Base-by-base conservation (phyloP, 2,888 invertebrate species). In the Pseudococcus longispinus region DNA sequence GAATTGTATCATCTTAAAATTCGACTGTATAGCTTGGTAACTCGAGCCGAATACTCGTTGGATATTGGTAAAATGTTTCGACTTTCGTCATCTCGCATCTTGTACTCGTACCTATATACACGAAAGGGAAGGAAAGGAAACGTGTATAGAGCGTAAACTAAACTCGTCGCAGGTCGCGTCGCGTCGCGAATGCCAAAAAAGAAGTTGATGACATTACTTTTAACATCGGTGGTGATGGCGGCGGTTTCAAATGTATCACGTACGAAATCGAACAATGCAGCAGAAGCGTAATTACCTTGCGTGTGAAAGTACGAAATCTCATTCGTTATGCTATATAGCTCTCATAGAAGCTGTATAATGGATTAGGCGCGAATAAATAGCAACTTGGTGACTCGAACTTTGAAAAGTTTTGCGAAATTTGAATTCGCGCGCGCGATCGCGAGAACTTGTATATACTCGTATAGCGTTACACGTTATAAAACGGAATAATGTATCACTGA, bases 331-430 rank as follows among this genome's bases (percentile, higher is more conserved):
- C 77, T 80, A 20, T 42, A 80, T 37, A 42, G 77, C 77, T 42
- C 37, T 29, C 29, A 42, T 23, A 80, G 42, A 42, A 80, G 20
- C 77, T 20, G 77, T 42, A 80, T 80, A 80, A 80, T 80, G 77
- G 77, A 80, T 80, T 80, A 80, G 77, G 37, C 37, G 77, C 77
- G 77, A 42, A 80, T 80, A 80, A 80, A 42, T 80, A 80, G 26
- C 8, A 80, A 80, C 77, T 80, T 80, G 42, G 77, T 42, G 42
- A 70, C 70, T 70, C 29, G 70, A 80, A 80, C 20, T 80, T 80
- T 42, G 37, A 80, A 37, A 37, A 80, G 42, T 80, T 80, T 80
- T n/a, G 15, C 77, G 37, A 80, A 80, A 80, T 42, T 80, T 80
- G 77, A 80, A 42, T 80, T 42, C 42, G 42, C 37, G 2, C 37